Evolutionary conservation across 2,113 vertebrate species (phyloP).

Genomic region (Oceanodroma tethys): DNA sequence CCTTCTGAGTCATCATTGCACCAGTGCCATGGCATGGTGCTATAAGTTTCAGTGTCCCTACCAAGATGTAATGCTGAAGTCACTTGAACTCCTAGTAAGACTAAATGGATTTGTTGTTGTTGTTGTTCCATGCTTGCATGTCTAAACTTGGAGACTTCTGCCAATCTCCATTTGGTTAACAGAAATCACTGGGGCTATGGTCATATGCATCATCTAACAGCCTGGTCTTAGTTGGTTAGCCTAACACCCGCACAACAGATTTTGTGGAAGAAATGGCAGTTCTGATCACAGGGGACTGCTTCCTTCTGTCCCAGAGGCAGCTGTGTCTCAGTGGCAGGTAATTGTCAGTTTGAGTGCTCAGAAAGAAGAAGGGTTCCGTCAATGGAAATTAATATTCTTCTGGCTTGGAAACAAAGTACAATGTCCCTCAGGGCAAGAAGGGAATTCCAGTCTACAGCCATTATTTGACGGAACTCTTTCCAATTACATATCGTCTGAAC

Average conservation of each 20-base stretch:
- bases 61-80: background rate
- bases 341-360: background rate
- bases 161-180: background rate
- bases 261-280: background rate
- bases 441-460: background rate
- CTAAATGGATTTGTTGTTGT: background rate
- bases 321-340: background rate
- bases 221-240: background rate
- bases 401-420: background rate
- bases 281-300: background rate
- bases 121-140: background rate
- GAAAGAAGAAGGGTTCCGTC: background rate
- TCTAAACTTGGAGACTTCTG: background rate
- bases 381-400: background rate
- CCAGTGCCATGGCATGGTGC: background rate
- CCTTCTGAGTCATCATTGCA: background rate
- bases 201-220: background rate
- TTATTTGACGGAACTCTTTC: slow-evolving; percentile 13
- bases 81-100: background rate
- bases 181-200: background rate
- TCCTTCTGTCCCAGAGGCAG: background rate
- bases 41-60: background rate
- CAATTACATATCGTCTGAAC: background rate
- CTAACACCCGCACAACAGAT: background rate
- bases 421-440: background rate